Evolutionary conservation across 2,797 vertebrate genomes (phyloP), one percentile per base, ranked within the genome.

Genomic region (Eupleurogrammus muticus): DNA sequence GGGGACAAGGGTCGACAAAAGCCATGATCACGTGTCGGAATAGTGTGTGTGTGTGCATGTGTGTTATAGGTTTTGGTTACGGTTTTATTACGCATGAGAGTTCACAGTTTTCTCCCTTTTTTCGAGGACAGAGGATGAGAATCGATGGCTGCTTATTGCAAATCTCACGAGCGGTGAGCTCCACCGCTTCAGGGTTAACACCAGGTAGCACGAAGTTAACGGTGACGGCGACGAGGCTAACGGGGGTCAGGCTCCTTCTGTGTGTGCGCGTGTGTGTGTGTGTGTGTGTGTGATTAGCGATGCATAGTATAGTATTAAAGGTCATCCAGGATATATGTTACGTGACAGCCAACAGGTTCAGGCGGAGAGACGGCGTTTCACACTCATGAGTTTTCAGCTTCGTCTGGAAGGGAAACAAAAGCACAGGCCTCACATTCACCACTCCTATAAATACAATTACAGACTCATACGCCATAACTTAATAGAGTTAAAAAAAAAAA

Each of bases 71-170:
- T 82, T 89, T 88, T 87, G 81, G 82, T 88, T 82, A 80, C 48
- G 66, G 50, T 87, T 87, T 83, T 65, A 42, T 54, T 79, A 80
- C 72, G 62, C 77, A 85, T 65, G 79, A 86, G 40, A 81, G 79
- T 86, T 91, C 88, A 92, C 91, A 92, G 89, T 92, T 88, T 90
- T 86, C 87, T 91, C 83, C 85, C 88, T 90, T 90, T 64, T 90
- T 90, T 64, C 76, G 75, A 85, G 75, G 77, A 88, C 75, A 87
- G 59, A 74, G 66, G 66, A 76, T 81, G 75, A 66, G 76, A 82
- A 66, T 36, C 76, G 6, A 87, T 75, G 73, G 72, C 67, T 76
- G 84, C 80, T 93, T 93, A 92, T 93, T 92, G 90, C 91, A 82
- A 89, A 86, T 87, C 75, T 86, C 71, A 78, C 82, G 70, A 87